Conservation (phyloP, 1,140 invertebrate genomes). For the Drosophila biarmipes region DNA sequence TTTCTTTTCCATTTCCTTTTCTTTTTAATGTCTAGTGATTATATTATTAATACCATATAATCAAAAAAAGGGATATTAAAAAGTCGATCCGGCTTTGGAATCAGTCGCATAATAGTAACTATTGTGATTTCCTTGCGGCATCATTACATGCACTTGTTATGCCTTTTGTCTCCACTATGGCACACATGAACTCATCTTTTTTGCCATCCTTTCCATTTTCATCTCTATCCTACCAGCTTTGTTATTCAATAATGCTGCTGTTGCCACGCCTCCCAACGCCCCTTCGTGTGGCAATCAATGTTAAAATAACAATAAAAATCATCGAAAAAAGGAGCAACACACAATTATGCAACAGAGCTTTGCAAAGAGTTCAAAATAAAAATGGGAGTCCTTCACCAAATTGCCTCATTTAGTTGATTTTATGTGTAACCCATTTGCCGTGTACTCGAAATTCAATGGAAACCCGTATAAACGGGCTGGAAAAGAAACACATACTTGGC, state of each 20-base stretch:
- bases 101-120: neutral
- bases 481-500: slow-evolving; percentile 29
- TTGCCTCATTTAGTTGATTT: slow-evolving; percentile 69
- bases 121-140: slow-evolving; percentile 24
- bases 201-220: neutral
- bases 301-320: slow-evolving; percentile 67
- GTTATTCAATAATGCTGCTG: slow-evolving; percentile 72
- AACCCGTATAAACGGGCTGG: slow-evolving; percentile 29
- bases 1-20: no score
- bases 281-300: slow-evolving; percentile 56
- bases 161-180: slow-evolving; percentile 41
- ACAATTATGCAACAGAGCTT: slow-evolving; percentile 56
- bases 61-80: neutral
- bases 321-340: slow-evolving; percentile 17
- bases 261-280: slow-evolving; percentile 10
- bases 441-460: slow-evolving; percentile 35
- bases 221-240: slow-evolving; percentile 28
- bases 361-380: slow-evolving; percentile 61
- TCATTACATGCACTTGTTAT: slow-evolving; percentile 65
- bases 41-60: no score
- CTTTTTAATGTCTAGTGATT: neutral
- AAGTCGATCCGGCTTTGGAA: neutral
- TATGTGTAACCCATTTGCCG: slow-evolving; percentile 50
- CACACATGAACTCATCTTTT: slow-evolving; percentile 13
- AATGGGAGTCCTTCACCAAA: slow-evolving; percentile 44